Base-by-base conservation (phyloP, 2,888 invertebrate species). In the Lydus trimaculatus region DNA sequence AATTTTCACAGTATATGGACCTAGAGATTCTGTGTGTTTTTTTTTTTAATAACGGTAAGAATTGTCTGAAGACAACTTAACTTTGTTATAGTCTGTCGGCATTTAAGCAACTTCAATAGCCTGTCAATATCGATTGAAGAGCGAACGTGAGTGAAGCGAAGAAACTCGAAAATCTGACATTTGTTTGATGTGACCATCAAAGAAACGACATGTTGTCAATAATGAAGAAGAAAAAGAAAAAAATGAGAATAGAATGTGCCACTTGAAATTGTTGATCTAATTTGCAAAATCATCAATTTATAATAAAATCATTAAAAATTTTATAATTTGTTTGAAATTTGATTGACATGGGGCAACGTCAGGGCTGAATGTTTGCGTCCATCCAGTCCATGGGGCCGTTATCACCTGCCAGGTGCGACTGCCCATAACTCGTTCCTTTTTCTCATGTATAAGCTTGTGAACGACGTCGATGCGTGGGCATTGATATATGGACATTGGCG, bases 401-500 rank as follows among this genome's bases (percentile, higher is more conserved):
- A 71, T 67, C 63, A 67, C 63, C 60, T 72, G 70, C 63, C 65
- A 67, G 70, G 68, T 72, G 72, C 64, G 66, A 62, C 72, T 71
- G 58, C 70, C 64, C n/a, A n/a, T 64, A 67, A 61, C 61, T 67
- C 71, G 68, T 72, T 71, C 25, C 9, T 36, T 52, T n/a, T 13
- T 23, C 23, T 25, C 20, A 25, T 23, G 6, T 52, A 4, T 48
- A 11, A 48, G 2, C 6, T 2, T 52, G 25, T 52, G 52, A 25
- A 25, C 25, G 52, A 52, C 52, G 25, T 66, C 67, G 65, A 61
- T 60, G 81, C 83, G 84, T 83, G 83, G 84, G 83, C 69, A 78
- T 81, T 84, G 83, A 83, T 82, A 83, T 84, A 84, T 83, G 76
- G 81, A 76, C 80, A 78, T 75, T 76, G 77, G 76, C 79, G 81